Evolutionary conservation across 92 coral and sea anemone species (phyloP), one percentile per base, ranked within the genome.

Genomic region (Chrysogorgia sp.): DNA sequence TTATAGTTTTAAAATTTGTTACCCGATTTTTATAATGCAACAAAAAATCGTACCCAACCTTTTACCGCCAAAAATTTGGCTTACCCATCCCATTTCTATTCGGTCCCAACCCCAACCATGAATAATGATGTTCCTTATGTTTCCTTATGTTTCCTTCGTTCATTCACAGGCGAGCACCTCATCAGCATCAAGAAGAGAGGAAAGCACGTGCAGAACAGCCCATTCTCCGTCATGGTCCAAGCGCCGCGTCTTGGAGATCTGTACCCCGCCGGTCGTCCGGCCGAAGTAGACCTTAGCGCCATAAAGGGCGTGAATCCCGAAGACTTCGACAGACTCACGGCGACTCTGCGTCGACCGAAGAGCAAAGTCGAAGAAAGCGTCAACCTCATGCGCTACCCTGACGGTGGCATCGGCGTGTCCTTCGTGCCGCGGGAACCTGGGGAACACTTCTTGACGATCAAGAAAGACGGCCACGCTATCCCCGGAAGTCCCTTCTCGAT

Each of bases 401-500:
- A 89, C 61, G 86, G 66, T 15, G 89, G 80, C 19, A 87, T 92
- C 43, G 90, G 97, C 19, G 88, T 89, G n/a, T 89, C 99, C 5
- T 96, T 96, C 63, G 90, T 96, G 13, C 99, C 99, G 0, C 82
- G 93, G 35, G 97, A 96, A 50, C 94, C 86, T 17, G 99, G 99
- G n/a, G 97, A 91, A 71, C 91, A 96, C 61, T 96, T 80, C 77
- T 67, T 96, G 60, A 91, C 92, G 52, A 88, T 96, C 53, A 90
- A 82, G 58, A 92, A 83, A 74, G 92, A 88, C 32, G 86, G 85
- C 5, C 70, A 24, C 20, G 96, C 93, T 14, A 92, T 96, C 58
- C 92, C 96, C 34, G 99, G 99, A n/a, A 96, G 99, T 80, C 99
- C 99, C 33, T 96, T 96, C 90, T 87, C 97, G 47, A 96, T 96